These are phyloP conservation scores for Vipera ursinii DNA, from an alignment of 2,797 vertebrate genomes.

Conservation along the genomic window DNA sequence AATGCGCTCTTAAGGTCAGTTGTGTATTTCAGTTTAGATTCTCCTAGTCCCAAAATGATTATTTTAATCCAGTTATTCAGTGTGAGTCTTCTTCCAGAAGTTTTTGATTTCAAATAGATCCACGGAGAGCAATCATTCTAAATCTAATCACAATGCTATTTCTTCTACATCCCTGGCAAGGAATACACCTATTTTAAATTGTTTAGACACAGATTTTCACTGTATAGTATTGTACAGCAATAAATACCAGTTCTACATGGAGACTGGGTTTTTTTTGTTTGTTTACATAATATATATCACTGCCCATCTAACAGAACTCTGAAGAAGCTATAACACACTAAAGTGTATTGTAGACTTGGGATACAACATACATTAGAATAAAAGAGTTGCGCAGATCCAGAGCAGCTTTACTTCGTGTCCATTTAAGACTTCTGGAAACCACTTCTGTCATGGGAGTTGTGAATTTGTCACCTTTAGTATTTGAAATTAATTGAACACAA, in stretches of 20 bases:
- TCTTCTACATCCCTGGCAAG: not conserved
- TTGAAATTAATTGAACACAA: not conserved
- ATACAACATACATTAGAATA: not conserved
- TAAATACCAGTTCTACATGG: not conserved
- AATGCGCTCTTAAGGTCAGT: not conserved
- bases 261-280: not conserved
- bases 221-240: not conserved
- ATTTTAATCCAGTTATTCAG: not conserved
- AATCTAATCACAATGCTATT: not conserved
- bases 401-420: not conserved
- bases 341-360: not conserved
- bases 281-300: not conserved
- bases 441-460: not conserved
- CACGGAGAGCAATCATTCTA: not conserved
- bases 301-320: not conserved
- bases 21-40: not conserved
- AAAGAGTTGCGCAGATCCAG: not conserved
- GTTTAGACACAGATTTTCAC: not conserved
- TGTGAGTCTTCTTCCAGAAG: not conserved
- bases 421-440: not conserved
- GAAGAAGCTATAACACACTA: not conserved
- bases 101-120: not conserved
- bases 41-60: too few relatives aligned
- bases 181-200: not conserved
- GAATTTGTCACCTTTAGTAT: not conserved